Conservation (phyloP, 2,888 invertebrate species). For the Mermis nigrescens region DNA sequence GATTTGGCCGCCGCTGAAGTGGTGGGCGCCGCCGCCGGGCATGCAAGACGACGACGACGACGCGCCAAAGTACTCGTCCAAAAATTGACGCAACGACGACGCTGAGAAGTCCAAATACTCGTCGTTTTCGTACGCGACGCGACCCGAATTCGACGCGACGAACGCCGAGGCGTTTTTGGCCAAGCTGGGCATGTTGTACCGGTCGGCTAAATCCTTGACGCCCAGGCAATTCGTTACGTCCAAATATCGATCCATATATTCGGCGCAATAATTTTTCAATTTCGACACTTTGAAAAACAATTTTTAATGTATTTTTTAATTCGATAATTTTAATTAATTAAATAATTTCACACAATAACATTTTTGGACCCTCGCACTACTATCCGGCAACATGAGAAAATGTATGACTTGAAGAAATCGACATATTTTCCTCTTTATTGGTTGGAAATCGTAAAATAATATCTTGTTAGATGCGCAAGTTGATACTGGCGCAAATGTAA, state of each 20-base stretch:
- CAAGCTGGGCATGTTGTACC: conserved; percentile 43
- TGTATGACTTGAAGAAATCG: too few species aligned
- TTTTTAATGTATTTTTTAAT: background rate
- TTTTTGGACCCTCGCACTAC: too few species aligned
- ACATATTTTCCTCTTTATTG: too few species aligned
- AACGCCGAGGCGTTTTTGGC: conserved; percentile 42
- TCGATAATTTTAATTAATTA: too few species aligned
- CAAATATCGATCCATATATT: conserved; percentile 45
- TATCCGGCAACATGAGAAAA: too few species aligned
- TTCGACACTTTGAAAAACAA: conserved; percentile 16
- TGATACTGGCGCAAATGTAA: too few species aligned
- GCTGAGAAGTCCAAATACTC: background rate
- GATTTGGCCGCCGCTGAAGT: background rate
- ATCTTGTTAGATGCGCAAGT: too few species aligned
- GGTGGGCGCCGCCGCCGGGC: background rate
- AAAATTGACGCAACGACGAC: background rate
- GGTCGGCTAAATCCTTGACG: conserved; percentile 43
- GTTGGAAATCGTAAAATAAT: too few species aligned
- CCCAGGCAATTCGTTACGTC: conserved; percentile 46
- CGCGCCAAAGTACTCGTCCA: background rate
- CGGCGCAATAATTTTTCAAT: conserved; percentile 46
- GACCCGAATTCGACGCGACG: conserved; percentile 40
- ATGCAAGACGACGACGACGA: background rate
- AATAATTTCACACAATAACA: too few species aligned
- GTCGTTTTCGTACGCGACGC: background rate